Evolutionary conservation across 2,888 invertebrate species (phyloP), one percentile per base, ranked within the genome.

Genomic region (Syrista parreyssii): DNA sequence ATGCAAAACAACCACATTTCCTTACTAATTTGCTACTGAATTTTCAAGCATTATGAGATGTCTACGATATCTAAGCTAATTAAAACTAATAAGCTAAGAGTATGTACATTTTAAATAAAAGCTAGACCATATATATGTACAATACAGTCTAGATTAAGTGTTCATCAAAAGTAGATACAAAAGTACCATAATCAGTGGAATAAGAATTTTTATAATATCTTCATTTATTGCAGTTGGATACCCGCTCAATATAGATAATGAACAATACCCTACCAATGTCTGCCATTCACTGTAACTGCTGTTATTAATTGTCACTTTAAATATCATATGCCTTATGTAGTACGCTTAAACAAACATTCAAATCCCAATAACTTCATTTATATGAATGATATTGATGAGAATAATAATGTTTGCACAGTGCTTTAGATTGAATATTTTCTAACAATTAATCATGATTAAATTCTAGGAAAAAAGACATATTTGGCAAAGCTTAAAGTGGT

Each of bases 1-100:
- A 92, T 92, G 91, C 92, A 90, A 90, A 90, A 88, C 88, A 91
- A 89, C 88, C 86, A 90, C 88, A 87, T 88, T 88, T 88, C 86
- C 89, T 87, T 90, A 89, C 89, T 89, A 88, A 87, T 85, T 84
- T 81, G 81, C 86, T 83, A 86, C 86, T 85, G 79, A 81, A 23
- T 55, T 79, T 82, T 78, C 76, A 73, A 89, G 86, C 87, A 88
- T 89, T 84, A 84, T 73, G 68, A 75, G 73, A 75, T 72, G 12
- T 74, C 33, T 74, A 30, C 74, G 15, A 36, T 35, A 34, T 34
- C 74, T 36, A 74, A 30, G 33, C 36, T 74, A 35, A 74, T 33
- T 34, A 32, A 31, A 33, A 12, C 31, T 71, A 71, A 33, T 71
- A 33, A 32, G 71, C 55, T 55, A 55, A 23, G 55, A 23, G 31